phyloP scores from a whole-genome alignment of 2,888 invertebrate species.

The Drosophila peninsularis region DNA sequence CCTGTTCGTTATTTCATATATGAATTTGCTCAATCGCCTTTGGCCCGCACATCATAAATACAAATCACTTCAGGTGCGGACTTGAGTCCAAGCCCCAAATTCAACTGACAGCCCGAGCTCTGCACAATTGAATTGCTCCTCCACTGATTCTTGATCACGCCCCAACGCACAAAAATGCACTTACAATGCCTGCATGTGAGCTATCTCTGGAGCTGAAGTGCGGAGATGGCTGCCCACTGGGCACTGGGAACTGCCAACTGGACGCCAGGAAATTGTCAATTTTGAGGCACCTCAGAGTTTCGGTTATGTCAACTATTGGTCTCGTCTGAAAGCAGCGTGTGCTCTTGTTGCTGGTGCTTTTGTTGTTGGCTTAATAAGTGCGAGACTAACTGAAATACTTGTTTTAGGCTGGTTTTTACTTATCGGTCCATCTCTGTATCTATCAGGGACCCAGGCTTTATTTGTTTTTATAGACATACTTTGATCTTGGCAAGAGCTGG shows the following conservation, averaged over 20 bases:
- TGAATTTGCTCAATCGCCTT: background rate
- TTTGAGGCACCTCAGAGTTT: too few relatives aligned
- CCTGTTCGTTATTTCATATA: conserved; percentile 8
- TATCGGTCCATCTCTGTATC: background rate
- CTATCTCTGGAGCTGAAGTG: background rate
- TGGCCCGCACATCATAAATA: conserved; percentile 8
- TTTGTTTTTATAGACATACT: too few relatives aligned
- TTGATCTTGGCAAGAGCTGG: too few relatives aligned
- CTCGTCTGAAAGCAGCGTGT: background rate
- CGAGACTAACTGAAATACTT: background rate
- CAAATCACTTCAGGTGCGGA: conserved; percentile 23
- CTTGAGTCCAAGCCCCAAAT: conserved; percentile 10
- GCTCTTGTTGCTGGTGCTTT: background rate
- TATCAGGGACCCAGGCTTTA: too few relatives aligned
- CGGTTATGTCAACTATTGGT: too few relatives aligned
- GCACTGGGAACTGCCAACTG: background rate
- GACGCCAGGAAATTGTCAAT: background rate
- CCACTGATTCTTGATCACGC: conserved; percentile 11
- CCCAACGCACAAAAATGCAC: conserved; percentile 60
- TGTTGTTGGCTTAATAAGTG: background rate
- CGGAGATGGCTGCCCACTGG: background rate
- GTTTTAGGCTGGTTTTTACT: background rate
- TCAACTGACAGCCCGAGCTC: background rate
- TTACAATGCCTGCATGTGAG: conserved; percentile 32
- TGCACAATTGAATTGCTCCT: conserved; percentile 6